Base-by-base conservation (phyloP, 2,888 invertebrate genomes). In the Callosobruchus maculatus region DNA sequence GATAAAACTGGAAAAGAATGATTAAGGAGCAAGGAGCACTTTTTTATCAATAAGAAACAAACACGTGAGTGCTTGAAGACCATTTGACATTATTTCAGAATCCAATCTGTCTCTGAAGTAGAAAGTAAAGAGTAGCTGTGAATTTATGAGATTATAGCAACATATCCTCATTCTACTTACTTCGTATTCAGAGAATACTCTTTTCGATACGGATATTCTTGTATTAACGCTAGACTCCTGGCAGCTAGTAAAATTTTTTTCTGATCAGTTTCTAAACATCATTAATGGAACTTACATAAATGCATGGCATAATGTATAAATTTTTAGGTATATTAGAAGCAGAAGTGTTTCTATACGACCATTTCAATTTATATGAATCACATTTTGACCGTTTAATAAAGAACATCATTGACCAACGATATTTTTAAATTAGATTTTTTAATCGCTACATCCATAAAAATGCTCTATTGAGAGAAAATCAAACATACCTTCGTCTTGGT, bases 221-320 rank as follows among this genome's bases (percentile, higher is more conserved):
- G 81, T 74, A 80, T 78, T 78, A 82, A 79, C 74, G 82, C 82
- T 73, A 82, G 82, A 72, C 80, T 79, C 79, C 83, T 81, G 76
- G 80, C 81, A 75, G 79, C 83, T 83, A 78, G 77, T 79, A 21
- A 79, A 78, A 81, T 74, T 20, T 74, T 69, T 67, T 69, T 49
- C 69, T 68, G 21, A 71, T 67, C 67, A 72, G 67, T 71, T 30
- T 20, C 68, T 21, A 31, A 20, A 70, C 5, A 26, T 18, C 7
- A 26, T 70, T 22, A 7, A 2, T 26, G 22, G 22, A 13, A 22
- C 22, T 9, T 20, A 22, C 22, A 26, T 26, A 70, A 22, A 70
- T 70, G 21, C 20, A 3, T 5, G 70, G 70, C 22, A 70, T 4
- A 20, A 5, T 22, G 21, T 21, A 26, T 67, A 20, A 20, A 5